A percentile compares a stretch with the other conserved stretches of the same genome.
phyloP scores from a whole-genome alignment of 1,140 invertebrate genomes.

The Schlechtendalia chinensis region DNA sequence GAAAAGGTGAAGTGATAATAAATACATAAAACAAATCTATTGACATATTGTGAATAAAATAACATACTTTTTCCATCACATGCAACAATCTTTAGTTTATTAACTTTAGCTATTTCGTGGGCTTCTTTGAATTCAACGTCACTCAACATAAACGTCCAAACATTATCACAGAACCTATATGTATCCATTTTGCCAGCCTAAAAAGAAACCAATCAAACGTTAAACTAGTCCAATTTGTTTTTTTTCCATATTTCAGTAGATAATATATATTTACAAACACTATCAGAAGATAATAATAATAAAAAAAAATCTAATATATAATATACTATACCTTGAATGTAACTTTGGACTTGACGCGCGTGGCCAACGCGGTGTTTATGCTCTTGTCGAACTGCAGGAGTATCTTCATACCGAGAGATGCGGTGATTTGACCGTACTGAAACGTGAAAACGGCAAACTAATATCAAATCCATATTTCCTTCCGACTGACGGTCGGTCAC shows the following conservation, averaged over 20 bases:
- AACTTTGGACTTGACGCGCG: constrained; percentile 84
- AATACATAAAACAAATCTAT: no score
- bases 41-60: no score
- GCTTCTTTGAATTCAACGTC: constrained; percentile 97
- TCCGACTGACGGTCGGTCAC: no score
- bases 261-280: no score
- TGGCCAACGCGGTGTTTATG: constrained; percentile 92
- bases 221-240: no score
- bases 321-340: constrained; percentile 75
- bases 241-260: no score
- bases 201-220: constrained; percentile 51
- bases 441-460: constrained; percentile 57
- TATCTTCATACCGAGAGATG: constrained; percentile 86
- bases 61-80: constrained; percentile 92
- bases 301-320: no score
- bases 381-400: constrained; percentile 95
- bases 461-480: no score
- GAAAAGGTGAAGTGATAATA: no score
- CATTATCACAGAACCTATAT: constrained; percentile 99
- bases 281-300: no score
- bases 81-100: constrained; percentile 99
- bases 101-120: constrained; percentile 89
- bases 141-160: constrained; percentile 99
- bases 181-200: constrained; percentile 94
- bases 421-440: constrained; percentile 94